phyloP scores from a whole-genome alignment of 2,888 invertebrate genomes.

The Ypsolopha sequella region DNA sequence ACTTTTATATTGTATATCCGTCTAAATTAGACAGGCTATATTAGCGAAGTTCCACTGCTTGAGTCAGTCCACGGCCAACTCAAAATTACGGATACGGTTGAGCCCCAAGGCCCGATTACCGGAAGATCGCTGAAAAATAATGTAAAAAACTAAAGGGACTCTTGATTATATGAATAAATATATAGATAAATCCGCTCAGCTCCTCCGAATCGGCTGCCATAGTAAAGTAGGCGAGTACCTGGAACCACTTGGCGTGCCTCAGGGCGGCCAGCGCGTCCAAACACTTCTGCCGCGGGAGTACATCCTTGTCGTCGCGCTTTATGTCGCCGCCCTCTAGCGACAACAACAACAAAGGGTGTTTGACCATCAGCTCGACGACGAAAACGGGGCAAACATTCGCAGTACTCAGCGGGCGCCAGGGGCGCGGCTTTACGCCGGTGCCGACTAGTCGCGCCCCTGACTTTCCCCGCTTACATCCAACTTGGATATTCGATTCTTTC shows the following conservation, averaged over 20 bases:
- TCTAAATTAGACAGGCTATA: too few relatives aligned
- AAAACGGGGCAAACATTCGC: conserved; percentile 64
- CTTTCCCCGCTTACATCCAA: background rate
- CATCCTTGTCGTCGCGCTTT: conserved; percentile 88
- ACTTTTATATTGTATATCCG: too few relatives aligned
- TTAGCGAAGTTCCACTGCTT: background rate
- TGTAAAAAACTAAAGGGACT: too few relatives aligned
- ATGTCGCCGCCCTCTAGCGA: conserved; percentile 73
- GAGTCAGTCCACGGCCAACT: background rate
- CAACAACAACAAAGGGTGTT: conserved; percentile 78
- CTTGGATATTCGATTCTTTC: too few relatives aligned
- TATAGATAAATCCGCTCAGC: background rate
- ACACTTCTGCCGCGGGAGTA: conserved; percentile 99
- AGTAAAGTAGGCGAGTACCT: conserved; percentile 78
- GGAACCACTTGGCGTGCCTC: conserved; percentile 99
- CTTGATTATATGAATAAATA: too few relatives aligned
- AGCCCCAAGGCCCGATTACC: too few relatives aligned
- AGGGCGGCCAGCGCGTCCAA: conserved; percentile 99
- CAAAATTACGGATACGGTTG: too few relatives aligned
- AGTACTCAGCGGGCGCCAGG: conserved; percentile 4
- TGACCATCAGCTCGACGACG: conserved; percentile 74
- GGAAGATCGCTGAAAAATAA: too few relatives aligned
- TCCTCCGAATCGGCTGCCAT: background rate
- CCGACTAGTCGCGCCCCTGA: conserved; percentile 11
- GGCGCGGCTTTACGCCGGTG: conserved; percentile 9